Evolutionary conservation across 2,797 vertebrate species (phyloP).

Genomic region (Prionace glauca): DNA sequence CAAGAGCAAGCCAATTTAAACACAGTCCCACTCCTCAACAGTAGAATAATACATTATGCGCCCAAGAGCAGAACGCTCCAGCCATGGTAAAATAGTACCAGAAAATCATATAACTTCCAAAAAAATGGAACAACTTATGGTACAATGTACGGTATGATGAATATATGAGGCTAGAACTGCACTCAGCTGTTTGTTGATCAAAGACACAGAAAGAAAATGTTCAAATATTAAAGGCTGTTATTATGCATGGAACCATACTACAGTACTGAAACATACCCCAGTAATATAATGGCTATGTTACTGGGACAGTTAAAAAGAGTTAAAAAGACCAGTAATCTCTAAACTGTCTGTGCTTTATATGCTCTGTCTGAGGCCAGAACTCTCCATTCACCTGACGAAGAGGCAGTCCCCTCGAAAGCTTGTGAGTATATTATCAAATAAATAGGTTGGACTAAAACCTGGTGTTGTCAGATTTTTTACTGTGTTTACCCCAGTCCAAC

Average conservation of each 20-base stretch:
- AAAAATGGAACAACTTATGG: neutral
- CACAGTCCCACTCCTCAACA: neutral
- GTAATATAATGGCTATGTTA: neutral
- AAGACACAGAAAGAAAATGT: neutral
- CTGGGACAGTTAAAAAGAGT: neutral
- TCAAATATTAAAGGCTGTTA: neutral
- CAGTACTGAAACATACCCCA: neutral
- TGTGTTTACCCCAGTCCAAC: too few species aligned
- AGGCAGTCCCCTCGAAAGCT: too few species aligned
- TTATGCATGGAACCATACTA: neutral
- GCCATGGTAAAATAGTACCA: neutral
- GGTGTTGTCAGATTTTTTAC: too few species aligned
- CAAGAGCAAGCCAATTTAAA: neutral
- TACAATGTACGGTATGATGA: neutral
- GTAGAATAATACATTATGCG: neutral
- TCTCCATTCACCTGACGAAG: too few species aligned
- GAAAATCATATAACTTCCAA: neutral
- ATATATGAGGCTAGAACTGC: neutral
- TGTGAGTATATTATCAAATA: too few species aligned
- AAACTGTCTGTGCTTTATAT: too few species aligned
- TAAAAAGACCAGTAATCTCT: too few species aligned
- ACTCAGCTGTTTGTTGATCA: neutral
- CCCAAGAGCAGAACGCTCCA: neutral
- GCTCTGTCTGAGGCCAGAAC: too few species aligned
- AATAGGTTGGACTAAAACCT: too few species aligned